Evolutionary conservation across 2,888 invertebrate species (phyloP), one percentile per base, ranked within the genome.

Genomic region (Margaritifera margaritifera): DNA sequence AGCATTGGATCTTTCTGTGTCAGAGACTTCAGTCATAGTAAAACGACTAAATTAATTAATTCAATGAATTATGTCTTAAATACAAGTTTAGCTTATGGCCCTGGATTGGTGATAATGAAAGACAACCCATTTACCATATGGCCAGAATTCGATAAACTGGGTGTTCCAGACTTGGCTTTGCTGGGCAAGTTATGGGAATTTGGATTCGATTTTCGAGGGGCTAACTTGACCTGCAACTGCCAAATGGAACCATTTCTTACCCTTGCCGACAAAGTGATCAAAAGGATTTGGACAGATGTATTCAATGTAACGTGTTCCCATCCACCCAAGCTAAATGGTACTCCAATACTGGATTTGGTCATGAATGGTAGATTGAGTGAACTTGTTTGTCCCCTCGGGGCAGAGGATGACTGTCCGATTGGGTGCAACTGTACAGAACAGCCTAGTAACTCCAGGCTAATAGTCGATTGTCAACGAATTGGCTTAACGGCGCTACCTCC

Each of bases 61-160:
- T 53, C 55, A 19, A 53, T 27, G 24, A 55, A 42, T 31, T 70
- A 61, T 57, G 51, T 22, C n/a, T 50, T 66, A 31, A 56, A 70
- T 15, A 53, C 20, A 27, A 59, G 55, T 20, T 66, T 58, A 27
- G 52, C 22, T 19, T 70, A 70, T 25, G 62, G 54, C 6, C 27
- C 54, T 25, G 70, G 70, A 6, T 63, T n/a, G n/a, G 63, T 70
- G 6, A 42, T 55, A 22, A 51, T 70, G 8, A 59, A 25, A 15
- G 42, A 66, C 25, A 70, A 70, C 18, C 20, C 27, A 24, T 54
- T 66, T 24, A 50, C 27, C 6, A 55, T 59, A n/a, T 70, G 62
- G 50, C 52, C 63, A n/a, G 66, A 70, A 22, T 66, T 70, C 24
- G 59, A 55, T 51, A 56, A 62, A 6, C 20, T 70, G n/a, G 70